Percentiles rank a stretch among this genome's conserved stretches.
Conservation (phyloP, 2,797 vertebrate species). For the Oreonectes daqikongensis region DNA sequence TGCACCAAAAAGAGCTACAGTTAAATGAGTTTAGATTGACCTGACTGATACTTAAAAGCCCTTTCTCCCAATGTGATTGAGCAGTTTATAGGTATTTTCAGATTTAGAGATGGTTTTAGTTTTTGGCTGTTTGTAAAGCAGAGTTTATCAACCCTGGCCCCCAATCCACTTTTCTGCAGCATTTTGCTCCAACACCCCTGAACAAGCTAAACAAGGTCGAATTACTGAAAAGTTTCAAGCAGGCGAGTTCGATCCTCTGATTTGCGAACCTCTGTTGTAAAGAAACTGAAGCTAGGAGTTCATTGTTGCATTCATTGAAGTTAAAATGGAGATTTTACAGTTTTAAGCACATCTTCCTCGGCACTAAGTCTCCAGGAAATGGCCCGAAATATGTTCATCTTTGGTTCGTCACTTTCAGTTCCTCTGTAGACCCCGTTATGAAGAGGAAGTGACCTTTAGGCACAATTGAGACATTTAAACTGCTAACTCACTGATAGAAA, state of each 20-base stretch:
- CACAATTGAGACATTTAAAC: conserved; percentile 6
- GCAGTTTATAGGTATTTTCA: too few species aligned
- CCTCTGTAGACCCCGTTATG: conserved; percentile 45
- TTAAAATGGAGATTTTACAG: conserved; percentile 55
- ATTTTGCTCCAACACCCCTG: too few species aligned
- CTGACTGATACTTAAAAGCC: too few species aligned
- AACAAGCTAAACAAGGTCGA: too few species aligned
- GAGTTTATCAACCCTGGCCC: too few species aligned
- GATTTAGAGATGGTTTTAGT: too few species aligned
- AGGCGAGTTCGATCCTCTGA: not conserved
- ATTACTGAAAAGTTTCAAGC: too few species aligned
- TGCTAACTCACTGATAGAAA: not conserved
- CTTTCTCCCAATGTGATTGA: too few species aligned
- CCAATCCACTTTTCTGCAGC: too few species aligned
- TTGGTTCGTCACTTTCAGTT: conserved; percentile 48
- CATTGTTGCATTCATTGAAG: not conserved
- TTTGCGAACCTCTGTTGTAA: not conserved
- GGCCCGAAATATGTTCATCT: conserved; percentile 34
- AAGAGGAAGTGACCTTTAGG: conserved; percentile 68
- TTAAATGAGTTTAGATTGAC: too few species aligned
- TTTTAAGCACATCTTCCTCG: not conserved
- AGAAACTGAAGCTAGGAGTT: not conserved
- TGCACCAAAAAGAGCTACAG: too few species aligned
- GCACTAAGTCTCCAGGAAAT: not conserved
- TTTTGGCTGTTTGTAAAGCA: too few species aligned